These are phyloP conservation scores for Phaethon lepturus DNA, from an alignment of 2,113 vertebrate genomes.

Conservation along the genomic window DNA sequence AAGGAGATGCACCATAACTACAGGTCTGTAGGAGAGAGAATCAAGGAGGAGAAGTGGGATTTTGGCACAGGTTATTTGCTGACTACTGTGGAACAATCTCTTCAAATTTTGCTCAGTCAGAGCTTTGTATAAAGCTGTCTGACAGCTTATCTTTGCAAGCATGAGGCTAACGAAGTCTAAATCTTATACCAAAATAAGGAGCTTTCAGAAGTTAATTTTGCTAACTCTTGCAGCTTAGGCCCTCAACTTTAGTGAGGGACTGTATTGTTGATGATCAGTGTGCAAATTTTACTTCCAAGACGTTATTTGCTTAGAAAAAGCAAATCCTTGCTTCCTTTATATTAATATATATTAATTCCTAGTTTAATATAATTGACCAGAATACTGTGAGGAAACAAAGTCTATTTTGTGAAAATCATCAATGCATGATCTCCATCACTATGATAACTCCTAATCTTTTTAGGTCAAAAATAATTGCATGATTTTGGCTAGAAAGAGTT, in stretches of 20 bases:
- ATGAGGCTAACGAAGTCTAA: neutral
- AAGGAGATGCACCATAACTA: neutral
- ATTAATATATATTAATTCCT: neutral
- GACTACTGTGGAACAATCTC: neutral
- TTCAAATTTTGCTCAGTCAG: neutral
- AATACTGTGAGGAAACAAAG: neutral
- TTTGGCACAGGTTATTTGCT: neutral
- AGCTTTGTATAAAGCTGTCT: conserved; percentile 16
- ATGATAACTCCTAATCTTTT: neutral
- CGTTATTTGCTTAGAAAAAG: neutral
- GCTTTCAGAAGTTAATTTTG: conserved; percentile 45
- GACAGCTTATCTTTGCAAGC: neutral
- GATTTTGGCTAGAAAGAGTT: neutral
- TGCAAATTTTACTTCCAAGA: neutral
- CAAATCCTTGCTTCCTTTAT: neutral
- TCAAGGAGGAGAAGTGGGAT: neutral
- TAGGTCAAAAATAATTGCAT: neutral
- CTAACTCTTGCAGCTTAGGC: neutral
- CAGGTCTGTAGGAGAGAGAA: neutral
- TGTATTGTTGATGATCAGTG: neutral
- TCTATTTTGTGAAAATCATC: neutral
- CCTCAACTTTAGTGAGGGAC: neutral
- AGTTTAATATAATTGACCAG: neutral
- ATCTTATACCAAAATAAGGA: conserved; percentile 31
- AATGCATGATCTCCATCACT: neutral